Base-by-base conservation (phyloP, 2,888 invertebrate species). In the Cheilosia urbana region DNA sequence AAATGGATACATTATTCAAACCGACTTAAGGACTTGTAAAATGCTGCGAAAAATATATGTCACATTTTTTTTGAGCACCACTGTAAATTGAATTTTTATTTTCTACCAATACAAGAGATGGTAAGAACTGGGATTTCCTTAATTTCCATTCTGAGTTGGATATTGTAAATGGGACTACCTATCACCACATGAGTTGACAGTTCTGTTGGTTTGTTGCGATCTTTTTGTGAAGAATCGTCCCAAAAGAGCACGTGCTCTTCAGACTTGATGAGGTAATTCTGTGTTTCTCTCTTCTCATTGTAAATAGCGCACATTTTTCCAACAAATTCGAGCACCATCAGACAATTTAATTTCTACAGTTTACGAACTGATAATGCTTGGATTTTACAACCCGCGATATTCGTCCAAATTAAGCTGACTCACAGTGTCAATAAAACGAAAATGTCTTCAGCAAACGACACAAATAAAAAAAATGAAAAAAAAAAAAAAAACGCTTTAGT, bases 361-460 rank as follows among this genome's bases (percentile, higher is more conserved):
- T 71, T 49, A 24, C 30, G 49, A 24, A 15, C 24, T 60, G 49
- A 71, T 60, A 71, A 60, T 71, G 65, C 7, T 53, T 17, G 51
- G 17, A 30, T 42, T 27, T 42, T 13, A 53, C 19, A 60, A 30
- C 37, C 19, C 21, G 19, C 24, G 17, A 42, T 53, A n/a, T 65
- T 27, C 30, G 42, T 40, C 42, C 15, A 34, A 55, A 37, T 66
- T 19, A 34, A 24, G 65, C 66, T 80, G 79, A 80, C 73, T 73
- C 79, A 80, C 24, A 24, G 27, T 55, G 42, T 55, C 15, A 58
- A 65, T 65, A 71, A 49, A 47, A 57, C 57, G 15, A 42, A 55
- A 30, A 63, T 13, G 37, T 60, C 55, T 42, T 62, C 17, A 40
- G 9, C 30, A 34, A 30, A 19, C 6, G 27, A 19, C 13, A 5